These are phyloP conservation scores for Lutjanus argentimaculatus DNA, from an alignment of 2,797 vertebrate species.

Conservation along the genomic window DNA sequence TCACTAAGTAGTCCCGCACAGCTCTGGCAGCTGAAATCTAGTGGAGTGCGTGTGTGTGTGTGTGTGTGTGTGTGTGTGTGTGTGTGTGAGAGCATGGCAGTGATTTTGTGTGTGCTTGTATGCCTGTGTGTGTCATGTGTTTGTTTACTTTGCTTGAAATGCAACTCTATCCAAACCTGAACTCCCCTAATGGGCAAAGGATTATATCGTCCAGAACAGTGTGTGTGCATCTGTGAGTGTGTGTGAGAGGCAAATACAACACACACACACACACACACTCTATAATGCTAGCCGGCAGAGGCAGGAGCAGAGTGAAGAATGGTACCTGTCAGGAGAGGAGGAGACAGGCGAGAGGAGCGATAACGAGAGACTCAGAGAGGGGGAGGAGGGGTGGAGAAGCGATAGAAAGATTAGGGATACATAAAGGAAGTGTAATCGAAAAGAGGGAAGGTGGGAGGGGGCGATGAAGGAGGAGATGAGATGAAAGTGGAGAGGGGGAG, in stretches of 20 bases:
- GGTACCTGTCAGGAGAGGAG: slow-evolving; percentile 72
- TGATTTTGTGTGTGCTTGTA: slow-evolving; percentile 9
- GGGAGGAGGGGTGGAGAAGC: slow-evolving; percentile 40
- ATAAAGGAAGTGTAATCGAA: slow-evolving; percentile 72
- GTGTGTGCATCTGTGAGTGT: slow-evolving; percentile 18
- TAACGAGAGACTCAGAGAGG: slow-evolving; percentile 61
- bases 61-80: not conserved
- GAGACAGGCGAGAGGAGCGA: slow-evolving; percentile 65
- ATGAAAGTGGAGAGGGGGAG: slow-evolving; percentile 29
- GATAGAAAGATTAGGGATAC: slow-evolving; percentile 73
- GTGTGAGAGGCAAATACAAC: slow-evolving; percentile 14
- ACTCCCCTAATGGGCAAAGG: slow-evolving; percentile 57
- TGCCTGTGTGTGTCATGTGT: slow-evolving; percentile 20
- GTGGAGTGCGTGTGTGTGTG: slow-evolving; percentile 1
- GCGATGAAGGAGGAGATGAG: slow-evolving; percentile 44
- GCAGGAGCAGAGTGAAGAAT: slow-evolving; percentile 74
- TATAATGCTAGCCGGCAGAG: slow-evolving; percentile 40
- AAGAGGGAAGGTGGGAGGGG: slow-evolving; percentile 49
- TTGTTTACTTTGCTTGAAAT: slow-evolving; percentile 43
- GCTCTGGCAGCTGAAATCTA: slow-evolving; percentile 9
- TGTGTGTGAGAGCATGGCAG: slow-evolving; percentile 9
- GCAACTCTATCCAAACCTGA: slow-evolving; percentile 60
- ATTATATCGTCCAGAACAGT: slow-evolving; percentile 55
- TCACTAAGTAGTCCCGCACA: slow-evolving; percentile 47
- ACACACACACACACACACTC: not conserved